Percentiles rank a stretch among this genome's conserved stretches.
These are phyloP conservation scores for Hydrophis major DNA, from an alignment of 2,797 vertebrate genomes.

Conservation along the genomic window DNA sequence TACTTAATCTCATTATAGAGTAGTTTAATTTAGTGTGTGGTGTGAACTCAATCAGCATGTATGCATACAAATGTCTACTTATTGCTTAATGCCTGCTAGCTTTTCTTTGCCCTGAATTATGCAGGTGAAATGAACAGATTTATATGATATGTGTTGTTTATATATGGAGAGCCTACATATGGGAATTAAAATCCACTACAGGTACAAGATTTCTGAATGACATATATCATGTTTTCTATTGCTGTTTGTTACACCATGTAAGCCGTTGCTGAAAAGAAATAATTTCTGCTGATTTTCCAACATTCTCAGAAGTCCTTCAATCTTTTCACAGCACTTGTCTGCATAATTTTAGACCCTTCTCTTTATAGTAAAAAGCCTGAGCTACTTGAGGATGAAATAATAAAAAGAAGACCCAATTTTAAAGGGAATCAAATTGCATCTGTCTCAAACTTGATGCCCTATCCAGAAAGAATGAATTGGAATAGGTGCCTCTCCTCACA, in stretches of 20 bases:
- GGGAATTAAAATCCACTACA: neutral
- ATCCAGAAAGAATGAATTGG: slow-evolving; percentile 18
- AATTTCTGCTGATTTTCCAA: neutral
- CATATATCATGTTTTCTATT: neutral
- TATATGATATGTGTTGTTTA: neutral
- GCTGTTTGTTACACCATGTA: neutral
- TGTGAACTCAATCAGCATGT: neutral
- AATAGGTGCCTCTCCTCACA: neutral
- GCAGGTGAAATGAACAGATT: neutral
- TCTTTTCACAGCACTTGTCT: neutral
- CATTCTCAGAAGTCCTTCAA: slow-evolving; percentile 22
- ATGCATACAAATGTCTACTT: neutral
- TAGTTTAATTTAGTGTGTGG: neutral
- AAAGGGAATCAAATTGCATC: slow-evolving; percentile 14
- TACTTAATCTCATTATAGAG: neutral
- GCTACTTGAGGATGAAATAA: slow-evolving; percentile 1
- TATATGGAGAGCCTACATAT: no score
- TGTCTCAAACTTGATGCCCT: slow-evolving; percentile 25
- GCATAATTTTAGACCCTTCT: neutral
- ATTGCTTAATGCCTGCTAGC: neutral
- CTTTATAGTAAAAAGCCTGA: neutral
- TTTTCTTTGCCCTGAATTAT: neutral
- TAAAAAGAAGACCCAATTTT: slow-evolving; percentile 29
- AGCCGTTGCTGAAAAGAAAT: neutral
- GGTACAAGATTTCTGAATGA: neutral